These are phyloP conservation scores for Stictonetta naevosa DNA, from an alignment of 2,113 vertebrate genomes.

Conservation along the genomic window DNA sequence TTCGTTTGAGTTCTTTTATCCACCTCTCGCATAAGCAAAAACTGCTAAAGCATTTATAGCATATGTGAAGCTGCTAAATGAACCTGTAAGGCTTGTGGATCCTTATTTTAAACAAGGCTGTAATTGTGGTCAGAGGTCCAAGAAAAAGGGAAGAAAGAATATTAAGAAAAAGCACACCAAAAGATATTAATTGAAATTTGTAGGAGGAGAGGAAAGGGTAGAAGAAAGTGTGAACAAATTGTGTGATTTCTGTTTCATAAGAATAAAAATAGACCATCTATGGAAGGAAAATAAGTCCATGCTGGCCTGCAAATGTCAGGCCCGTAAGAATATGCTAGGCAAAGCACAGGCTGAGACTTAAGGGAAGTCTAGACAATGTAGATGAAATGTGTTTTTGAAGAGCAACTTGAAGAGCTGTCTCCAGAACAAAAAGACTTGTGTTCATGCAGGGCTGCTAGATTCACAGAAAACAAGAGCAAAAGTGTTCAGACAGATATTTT, in stretches of 20 bases:
- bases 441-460: accelerated
- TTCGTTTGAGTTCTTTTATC: background rate
- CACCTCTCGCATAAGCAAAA: background rate
- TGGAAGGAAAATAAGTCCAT: background rate
- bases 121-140: background rate
- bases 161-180: background rate
- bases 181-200: background rate
- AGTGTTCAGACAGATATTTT: background rate
- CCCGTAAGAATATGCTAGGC: background rate
- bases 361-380: background rate
- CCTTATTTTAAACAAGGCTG: background rate
- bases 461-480: background rate
- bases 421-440: background rate
- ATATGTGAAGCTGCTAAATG: background rate
- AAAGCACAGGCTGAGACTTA: background rate
- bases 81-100: background rate
- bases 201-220: background rate
- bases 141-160: background rate
- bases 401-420: background rate
- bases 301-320: background rate
- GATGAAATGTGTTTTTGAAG: background rate
- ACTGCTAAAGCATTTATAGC: background rate
- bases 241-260: background rate
- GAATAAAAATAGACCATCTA: background rate
- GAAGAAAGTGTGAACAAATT: background rate